Conservation (phyloP, 1,140 invertebrate species). For the Solen grandis region DNA sequence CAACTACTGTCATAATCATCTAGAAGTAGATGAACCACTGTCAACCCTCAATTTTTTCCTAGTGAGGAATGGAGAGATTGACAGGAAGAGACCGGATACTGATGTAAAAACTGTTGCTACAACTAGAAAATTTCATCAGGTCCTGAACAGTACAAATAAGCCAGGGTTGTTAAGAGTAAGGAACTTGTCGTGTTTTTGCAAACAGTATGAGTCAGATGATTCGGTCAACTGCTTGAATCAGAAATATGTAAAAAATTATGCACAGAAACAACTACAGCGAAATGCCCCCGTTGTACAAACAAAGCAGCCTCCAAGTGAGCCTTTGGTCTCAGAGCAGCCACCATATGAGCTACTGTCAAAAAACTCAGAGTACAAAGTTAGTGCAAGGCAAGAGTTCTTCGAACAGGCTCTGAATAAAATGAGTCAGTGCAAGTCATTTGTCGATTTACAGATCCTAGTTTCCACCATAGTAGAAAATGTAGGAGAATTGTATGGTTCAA, state of each 20-base stretch:
- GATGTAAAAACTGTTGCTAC: constrained; percentile 18
- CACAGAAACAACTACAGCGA: constrained; percentile 4
- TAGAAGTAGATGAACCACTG: constrained; percentile 12
- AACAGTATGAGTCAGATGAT: background rate
- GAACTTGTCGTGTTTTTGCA: constrained; percentile 13
- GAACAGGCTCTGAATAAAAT: constrained; percentile 21
- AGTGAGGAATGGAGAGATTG: constrained; percentile 26
- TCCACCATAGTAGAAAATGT: background rate
- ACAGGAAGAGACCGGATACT: constrained; percentile 48
- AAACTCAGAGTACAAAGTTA: background rate
- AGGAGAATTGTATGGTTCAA: background rate
- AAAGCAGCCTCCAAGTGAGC: background rate
- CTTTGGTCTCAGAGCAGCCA: background rate
- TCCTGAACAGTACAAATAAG: constrained; percentile 18
- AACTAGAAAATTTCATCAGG: constrained; percentile 46
- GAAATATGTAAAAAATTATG: constrained; percentile 12
- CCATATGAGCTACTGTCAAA: background rate
- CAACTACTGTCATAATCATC: constrained; percentile 25
- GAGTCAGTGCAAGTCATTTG: constrained; percentile 30
- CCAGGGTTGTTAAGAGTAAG: constrained; percentile 4
- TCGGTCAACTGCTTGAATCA: background rate
- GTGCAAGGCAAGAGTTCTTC: constrained; percentile 31
- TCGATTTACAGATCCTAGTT: constrained; percentile 38
- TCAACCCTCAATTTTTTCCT: constrained; percentile 47
- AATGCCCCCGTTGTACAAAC: constrained; percentile 20